Conservation (phyloP, 2,113 vertebrate species). For the Myiagra hebetior region DNA sequence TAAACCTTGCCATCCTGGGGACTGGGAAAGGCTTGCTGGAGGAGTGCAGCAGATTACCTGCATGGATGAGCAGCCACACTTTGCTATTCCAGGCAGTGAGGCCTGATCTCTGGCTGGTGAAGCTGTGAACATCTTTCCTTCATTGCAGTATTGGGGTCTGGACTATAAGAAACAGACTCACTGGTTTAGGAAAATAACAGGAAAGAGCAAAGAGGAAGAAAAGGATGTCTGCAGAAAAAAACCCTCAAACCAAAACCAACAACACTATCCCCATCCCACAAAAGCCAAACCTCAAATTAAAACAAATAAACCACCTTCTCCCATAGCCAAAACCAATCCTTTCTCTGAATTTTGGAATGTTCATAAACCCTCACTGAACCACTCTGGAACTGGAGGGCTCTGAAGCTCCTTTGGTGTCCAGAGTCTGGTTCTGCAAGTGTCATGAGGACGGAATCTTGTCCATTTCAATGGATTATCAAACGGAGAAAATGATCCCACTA, state of each 20-base stretch:
- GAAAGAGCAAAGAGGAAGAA: background rate
- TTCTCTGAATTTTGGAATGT: background rate
- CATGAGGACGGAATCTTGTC: background rate
- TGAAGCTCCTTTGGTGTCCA: background rate
- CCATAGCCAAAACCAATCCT: background rate
- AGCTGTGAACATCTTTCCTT: background rate
- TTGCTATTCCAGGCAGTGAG: background rate
- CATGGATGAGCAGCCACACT: background rate
- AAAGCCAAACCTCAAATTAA: background rate
- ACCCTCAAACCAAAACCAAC: background rate
- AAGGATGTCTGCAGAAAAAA: background rate
- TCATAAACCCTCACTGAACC: background rate
- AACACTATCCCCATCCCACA: background rate
- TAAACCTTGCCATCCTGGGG: background rate
- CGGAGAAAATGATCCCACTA: background rate
- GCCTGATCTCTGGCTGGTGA: background rate
- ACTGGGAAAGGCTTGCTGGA: background rate
- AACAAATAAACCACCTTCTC: background rate
- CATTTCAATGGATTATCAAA: background rate
- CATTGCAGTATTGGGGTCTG: rapidly evolving
- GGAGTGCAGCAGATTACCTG: background rate
- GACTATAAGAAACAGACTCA: background rate
- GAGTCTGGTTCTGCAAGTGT: background rate
- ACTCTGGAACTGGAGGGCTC: background rate
- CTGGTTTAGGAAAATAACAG: background rate